Base-by-base conservation (phyloP, 1,140 invertebrate species). In the Episyrphus balteatus region DNA sequence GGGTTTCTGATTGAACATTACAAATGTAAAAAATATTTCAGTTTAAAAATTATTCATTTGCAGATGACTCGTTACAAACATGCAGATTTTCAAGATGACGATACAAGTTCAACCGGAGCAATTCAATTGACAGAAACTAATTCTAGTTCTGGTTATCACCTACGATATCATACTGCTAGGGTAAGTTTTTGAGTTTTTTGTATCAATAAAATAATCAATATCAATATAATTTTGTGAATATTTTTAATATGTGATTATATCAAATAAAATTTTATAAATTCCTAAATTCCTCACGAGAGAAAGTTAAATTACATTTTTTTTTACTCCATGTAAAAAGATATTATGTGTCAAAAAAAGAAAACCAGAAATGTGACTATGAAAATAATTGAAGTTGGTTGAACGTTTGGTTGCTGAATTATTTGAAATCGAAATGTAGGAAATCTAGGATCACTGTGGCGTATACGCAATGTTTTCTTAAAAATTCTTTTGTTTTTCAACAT, bases 41-140 rank as follows among this genome's bases (percentile, higher is more conserved):
- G n/a, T n/a, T n/a, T n/a, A n/a, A n/a, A 8, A 26, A 5, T 26
- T 26, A 5, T 26, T 26, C 34, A 34, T 50, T 75, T 75, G n/a
- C 74, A 88, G 85, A 88, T 88, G 85, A 86, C 84, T 51, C 78
- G 83, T 49, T 88, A 89, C 57, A 88, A 87, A 69, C 85, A 87
- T 59, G 82, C 85, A 30, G 85, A 86, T 61, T 86, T 88, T 55
- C 82, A 83, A 57, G 83, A 87, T 64, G 85, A 88, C 55, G 84
- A 88, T 60, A 79, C 76, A n/a, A 83, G 81, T 57, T 87, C 84
- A 57, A 80, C 87, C 51, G 86, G 86, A 42, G 87, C 84, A 15
- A 84, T 87, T 11, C 84, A 86, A 52, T 72, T 88, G 37, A 82
- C 79, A 39, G 82, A 83, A 65, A 77, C 76, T 21, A 81, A 86